These are phyloP conservation scores for Xerus rutilus DNA, from an alignment of 2,797 vertebrate species.

Conservation along the genomic window DNA sequence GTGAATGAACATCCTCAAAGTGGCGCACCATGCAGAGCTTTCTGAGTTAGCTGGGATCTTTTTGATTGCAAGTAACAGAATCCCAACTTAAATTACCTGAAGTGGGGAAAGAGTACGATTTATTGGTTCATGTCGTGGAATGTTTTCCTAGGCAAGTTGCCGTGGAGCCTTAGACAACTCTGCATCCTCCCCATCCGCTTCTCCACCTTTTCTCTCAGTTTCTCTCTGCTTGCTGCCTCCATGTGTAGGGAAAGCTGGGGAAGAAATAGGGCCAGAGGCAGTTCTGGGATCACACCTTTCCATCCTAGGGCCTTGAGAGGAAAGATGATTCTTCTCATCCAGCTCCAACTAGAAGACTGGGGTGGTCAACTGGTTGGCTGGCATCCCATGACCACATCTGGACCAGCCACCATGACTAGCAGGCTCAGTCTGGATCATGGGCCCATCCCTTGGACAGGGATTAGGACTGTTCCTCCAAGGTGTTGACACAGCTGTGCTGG, in stretches of 20 bases:
- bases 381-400: fast-evolving
- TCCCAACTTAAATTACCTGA: background rate
- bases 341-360: background rate
- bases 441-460: background rate
- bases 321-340: background rate
- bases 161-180: background rate
- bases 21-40: fast-evolving
- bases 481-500: background rate
- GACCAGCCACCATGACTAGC: background rate
- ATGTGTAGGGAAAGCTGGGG: too few relatives aligned
- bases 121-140: background rate
- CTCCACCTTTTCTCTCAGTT: background rate
- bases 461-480: background rate
- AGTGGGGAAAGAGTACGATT: too few relatives aligned
- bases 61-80: background rate
- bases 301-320: background rate
- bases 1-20: background rate
- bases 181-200: too few relatives aligned
- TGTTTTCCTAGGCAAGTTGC: background rate
- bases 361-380: background rate
- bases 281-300: background rate
- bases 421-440: background rate
- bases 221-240: background rate
- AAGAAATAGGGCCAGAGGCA: background rate
- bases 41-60: background rate